Conservation (phyloP, 2,797 vertebrate species). For the Aselliscus stoliczkanus region DNA sequence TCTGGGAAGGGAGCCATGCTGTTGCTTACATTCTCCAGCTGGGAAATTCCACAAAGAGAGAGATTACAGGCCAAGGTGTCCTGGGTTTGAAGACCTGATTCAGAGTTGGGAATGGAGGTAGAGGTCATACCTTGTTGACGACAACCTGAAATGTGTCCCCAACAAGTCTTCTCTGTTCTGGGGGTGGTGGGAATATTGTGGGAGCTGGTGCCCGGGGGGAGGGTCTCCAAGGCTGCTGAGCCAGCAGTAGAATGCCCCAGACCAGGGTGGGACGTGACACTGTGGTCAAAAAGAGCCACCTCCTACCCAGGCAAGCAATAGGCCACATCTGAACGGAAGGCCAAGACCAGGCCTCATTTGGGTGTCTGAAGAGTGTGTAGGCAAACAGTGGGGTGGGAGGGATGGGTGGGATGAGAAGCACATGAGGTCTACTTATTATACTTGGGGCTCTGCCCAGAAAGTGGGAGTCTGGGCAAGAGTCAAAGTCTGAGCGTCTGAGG, state of each 20-base stretch:
- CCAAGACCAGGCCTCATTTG: neutral
- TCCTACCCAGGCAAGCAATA: neutral
- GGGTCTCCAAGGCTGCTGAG: neutral
- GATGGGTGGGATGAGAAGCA: too few species aligned
- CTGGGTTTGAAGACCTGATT: neutral
- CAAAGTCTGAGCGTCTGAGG: neutral
- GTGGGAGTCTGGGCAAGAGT: neutral
- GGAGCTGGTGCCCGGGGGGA: neutral
- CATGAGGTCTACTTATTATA: neutral
- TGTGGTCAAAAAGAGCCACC: neutral
- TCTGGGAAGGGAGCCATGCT: neutral
- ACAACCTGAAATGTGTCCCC: neutral
- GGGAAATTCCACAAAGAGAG: neutral
- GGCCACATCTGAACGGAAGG: neutral
- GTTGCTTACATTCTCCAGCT: neutral
- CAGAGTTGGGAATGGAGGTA: neutral
- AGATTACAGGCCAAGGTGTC: neutral
- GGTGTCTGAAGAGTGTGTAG: neutral
- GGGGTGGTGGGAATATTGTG: neutral
- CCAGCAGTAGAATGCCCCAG: neutral
- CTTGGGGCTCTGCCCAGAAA: neutral
- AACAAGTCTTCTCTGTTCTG: neutral
- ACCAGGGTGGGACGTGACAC: neutral
- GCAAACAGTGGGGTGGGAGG: neutral
- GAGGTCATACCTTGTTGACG: neutral